A percentile compares a stretch with the other conserved stretches of the same genome.
Evolutionary conservation across 2,888 invertebrate genomes (phyloP).

Genomic region (Drosophila dives): DNA sequence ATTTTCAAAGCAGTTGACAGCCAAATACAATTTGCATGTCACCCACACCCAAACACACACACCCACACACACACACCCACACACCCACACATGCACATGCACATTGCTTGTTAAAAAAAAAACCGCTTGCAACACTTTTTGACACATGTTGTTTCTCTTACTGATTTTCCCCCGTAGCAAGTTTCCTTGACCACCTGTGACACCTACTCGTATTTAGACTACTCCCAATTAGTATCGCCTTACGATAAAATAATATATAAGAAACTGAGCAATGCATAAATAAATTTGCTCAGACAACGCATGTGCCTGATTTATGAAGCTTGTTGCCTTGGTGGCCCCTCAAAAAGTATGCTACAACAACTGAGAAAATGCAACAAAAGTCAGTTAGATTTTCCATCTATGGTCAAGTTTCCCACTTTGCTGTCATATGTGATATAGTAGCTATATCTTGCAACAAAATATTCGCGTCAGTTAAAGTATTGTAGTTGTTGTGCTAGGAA

Average conservation of each 20-base stretch:
- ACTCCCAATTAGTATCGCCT: not conserved
- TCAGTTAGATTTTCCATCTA: not conserved
- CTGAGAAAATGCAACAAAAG: not conserved
- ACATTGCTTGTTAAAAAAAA: not conserved
- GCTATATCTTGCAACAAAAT: not conserved
- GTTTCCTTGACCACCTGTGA: slow-evolving; percentile 3
- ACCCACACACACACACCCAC: not conserved
- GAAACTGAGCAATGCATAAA: slow-evolving; percentile 1
- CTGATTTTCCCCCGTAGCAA: slow-evolving; percentile 7
- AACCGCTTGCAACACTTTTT: slow-evolving; percentile 23
- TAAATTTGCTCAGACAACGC: not conserved
- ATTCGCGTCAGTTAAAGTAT: not conserved
- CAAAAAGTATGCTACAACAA: not conserved
- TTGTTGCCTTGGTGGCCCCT: not conserved
- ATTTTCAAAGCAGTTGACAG: slow-evolving; percentile 57
- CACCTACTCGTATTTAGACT: slow-evolving; percentile 6
- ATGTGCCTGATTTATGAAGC: not conserved
- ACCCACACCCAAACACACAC: slow-evolving; percentile 11
- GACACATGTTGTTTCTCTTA: slow-evolving; percentile 25
- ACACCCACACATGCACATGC: not conserved
- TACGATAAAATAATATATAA: not conserved
- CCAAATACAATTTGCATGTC: slow-evolving; percentile 27
- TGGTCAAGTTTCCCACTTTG: not conserved
- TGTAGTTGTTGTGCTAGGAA: not conserved
- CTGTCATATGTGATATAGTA: not conserved